These are phyloP conservation scores for Sipha maydis DNA, from an alignment of 2,888 invertebrate genomes.

Conservation along the genomic window DNA sequence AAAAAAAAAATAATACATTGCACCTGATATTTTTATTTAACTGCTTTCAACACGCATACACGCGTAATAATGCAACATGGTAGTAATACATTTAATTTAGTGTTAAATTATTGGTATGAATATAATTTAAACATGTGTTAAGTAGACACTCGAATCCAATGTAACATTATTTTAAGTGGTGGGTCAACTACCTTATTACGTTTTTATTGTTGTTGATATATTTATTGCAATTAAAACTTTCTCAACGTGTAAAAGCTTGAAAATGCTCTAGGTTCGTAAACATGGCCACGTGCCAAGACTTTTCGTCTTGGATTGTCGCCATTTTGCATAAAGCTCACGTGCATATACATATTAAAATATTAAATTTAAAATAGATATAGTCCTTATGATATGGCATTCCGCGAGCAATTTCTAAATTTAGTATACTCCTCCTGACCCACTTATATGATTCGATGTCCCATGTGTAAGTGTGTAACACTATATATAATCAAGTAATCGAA, in stretches of 20 bases:
- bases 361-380: constrained; percentile 41
- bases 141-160: neutral
- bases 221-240: constrained; percentile 1
- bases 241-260: constrained; percentile 26
- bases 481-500: neutral
- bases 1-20: too few relatives aligned
- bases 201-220: neutral
- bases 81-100: neutral
- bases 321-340: constrained; percentile 10
- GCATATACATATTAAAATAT: constrained; percentile 25
- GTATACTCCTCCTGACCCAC: constrained; percentile 31
- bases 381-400: constrained; percentile 42
- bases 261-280: constrained; percentile 4
- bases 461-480: neutral
- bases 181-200: neutral
- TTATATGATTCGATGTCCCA: neutral
- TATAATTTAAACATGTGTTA: neutral
- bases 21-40: too few relatives aligned
- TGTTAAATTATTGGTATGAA: neutral
- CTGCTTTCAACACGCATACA: too few relatives aligned
- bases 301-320: constrained; percentile 22
- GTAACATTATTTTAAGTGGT: neutral
- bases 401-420: constrained; percentile 39
- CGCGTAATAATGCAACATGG: too few relatives aligned
- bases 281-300: constrained; percentile 38